Conservation (phyloP, 2,888 invertebrate species). For the Plemyria rubiginata region DNA sequence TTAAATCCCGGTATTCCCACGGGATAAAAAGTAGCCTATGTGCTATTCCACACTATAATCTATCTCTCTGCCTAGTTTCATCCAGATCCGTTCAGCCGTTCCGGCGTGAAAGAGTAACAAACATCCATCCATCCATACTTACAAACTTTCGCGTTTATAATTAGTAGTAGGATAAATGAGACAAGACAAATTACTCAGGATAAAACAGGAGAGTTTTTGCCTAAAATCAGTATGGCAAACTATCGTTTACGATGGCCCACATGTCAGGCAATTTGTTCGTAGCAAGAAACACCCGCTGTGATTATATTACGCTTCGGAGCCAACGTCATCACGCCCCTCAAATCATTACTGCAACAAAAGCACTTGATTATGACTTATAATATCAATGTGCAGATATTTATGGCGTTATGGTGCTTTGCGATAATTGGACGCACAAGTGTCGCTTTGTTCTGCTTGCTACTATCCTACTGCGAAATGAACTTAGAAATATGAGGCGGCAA, state of each 20-base stretch:
- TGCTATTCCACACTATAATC: too few relatives aligned
- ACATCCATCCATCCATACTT: too few relatives aligned
- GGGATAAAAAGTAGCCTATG: too few relatives aligned
- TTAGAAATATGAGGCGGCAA: too few relatives aligned
- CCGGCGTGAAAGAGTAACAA: too few relatives aligned
- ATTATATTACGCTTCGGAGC: slow-evolving; percentile 64
- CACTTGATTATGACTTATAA: slow-evolving; percentile 75
- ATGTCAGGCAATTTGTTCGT: slow-evolving; percentile 77
- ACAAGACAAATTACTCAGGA: too few relatives aligned
- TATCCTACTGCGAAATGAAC: not conserved
- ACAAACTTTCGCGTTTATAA: too few relatives aligned
- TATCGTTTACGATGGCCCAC: slow-evolving; percentile 53
- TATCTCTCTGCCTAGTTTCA: too few relatives aligned
- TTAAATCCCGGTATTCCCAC: too few relatives aligned
- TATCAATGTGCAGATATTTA: slow-evolving; percentile 44
- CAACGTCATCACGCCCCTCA: slow-evolving; percentile 63
- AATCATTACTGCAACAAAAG: slow-evolving; percentile 75
- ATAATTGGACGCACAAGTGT: slow-evolving; percentile 41
- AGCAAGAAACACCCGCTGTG: slow-evolving; percentile 75
- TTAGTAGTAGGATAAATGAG: too few relatives aligned
- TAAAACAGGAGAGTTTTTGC: not conserved
- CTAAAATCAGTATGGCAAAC: slow-evolving; percentile 36
- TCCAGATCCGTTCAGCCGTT: too few relatives aligned
- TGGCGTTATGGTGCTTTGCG: slow-evolving; percentile 34
- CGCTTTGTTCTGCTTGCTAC: slow-evolving; percentile 12